phyloP scores from a whole-genome alignment of 2,113 vertebrate species.

The Melanostigma gelatinosum region DNA sequence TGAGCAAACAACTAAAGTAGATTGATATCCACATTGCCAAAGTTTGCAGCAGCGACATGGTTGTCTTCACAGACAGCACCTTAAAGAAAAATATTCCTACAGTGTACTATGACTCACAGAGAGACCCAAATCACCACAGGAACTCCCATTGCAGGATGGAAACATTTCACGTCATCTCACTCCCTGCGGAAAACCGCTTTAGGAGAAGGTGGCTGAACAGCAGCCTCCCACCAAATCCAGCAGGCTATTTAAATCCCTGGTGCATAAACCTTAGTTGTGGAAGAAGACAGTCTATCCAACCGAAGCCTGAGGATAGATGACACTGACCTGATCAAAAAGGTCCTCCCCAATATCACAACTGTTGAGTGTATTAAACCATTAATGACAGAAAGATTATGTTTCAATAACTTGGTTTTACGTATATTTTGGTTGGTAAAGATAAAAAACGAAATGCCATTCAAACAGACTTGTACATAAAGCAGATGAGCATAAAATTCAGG shows the following conservation, averaged over 20 bases:
- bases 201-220: slow-evolving; percentile 44
- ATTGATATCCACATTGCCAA: not conserved
- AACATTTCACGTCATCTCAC: slow-evolving; percentile 44
- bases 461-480: not conserved
- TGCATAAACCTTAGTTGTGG: slow-evolving; percentile 42
- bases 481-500: not conserved
- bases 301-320: slow-evolving; percentile 30
- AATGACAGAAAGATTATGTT: not conserved
- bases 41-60: slow-evolving; percentile 15
- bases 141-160: slow-evolving; percentile 35
- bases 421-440: not conserved
- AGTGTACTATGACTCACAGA: slow-evolving; percentile 26
- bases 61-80: slow-evolving; percentile 30
- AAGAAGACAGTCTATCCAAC: slow-evolving; percentile 7
- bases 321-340: slow-evolving; percentile 14
- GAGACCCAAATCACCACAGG: slow-evolving; percentile 30
- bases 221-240: slow-evolving; percentile 36
- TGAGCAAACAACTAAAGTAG: slow-evolving; percentile 8
- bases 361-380: slow-evolving; percentile 6
- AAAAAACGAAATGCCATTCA: not conserved
- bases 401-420: not conserved
- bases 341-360: slow-evolving; percentile 14
- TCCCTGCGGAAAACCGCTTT: slow-evolving; percentile 35
- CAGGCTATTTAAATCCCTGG: slow-evolving; percentile 48
- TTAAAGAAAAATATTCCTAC: slow-evolving; percentile 23